A percentile compares a stretch with the other conserved stretches of the same genome.
Conservation (phyloP, 2,113 vertebrate species). For the Pelecanus crispus region DNA sequence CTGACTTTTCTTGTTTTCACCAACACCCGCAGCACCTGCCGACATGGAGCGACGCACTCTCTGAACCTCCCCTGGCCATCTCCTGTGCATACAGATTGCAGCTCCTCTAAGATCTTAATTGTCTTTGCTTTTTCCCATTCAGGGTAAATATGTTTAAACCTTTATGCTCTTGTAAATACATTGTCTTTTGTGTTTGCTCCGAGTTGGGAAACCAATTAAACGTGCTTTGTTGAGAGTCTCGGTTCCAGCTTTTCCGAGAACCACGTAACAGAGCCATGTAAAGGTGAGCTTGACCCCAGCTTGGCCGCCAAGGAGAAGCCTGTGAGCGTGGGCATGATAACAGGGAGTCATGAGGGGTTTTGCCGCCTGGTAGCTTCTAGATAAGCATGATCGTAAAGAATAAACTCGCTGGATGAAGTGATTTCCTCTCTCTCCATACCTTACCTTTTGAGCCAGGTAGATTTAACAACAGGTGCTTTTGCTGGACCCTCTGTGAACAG, state of each 20-base stretch:
- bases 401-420: background rate
- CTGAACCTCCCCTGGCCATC: background rate
- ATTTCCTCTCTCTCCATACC: background rate
- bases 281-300: background rate
- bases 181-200: background rate
- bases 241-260: background rate
- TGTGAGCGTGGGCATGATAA: background rate
- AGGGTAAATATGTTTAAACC: background rate
- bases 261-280: fast-evolving
- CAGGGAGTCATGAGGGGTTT: background rate
- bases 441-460: too few species aligned
- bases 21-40: fast-evolving
- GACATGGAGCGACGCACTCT: background rate
- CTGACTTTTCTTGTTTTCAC: background rate
- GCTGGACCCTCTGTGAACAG: background rate
- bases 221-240: background rate
- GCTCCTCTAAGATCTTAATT: background rate
- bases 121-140: background rate
- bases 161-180: fast-evolving
- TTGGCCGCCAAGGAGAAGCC: background rate
- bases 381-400: fast-evolving
- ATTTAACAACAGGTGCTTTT: background rate
- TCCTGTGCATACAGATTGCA: background rate
- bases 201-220: background rate
- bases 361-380: background rate